A percentile compares a stretch with the other conserved stretches of the same genome.
phyloP scores from a whole-genome alignment of 2,888 invertebrate species.

The Frankliniella intonsa region DNA sequence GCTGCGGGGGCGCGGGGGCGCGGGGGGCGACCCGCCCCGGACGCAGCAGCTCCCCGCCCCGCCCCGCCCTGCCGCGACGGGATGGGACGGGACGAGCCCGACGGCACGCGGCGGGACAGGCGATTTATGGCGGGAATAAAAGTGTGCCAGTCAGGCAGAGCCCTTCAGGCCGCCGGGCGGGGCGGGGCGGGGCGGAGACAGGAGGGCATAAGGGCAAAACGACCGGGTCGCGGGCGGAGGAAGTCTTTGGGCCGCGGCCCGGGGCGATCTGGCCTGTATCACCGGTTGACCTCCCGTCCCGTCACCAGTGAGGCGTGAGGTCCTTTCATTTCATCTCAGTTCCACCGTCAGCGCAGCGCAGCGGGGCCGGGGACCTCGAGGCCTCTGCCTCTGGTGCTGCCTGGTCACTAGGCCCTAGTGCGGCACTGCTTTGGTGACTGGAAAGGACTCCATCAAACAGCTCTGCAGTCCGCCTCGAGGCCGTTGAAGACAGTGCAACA shows the following conservation, averaged over 20 bases:
- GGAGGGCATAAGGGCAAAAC: not conserved
- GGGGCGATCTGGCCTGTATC: too few relatives aligned
- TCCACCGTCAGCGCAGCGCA: not conserved
- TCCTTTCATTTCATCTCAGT: too few relatives aligned
- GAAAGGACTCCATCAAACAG: too few relatives aligned
- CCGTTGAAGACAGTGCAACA: too few relatives aligned
- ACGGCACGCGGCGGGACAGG: slow-evolving; percentile 9
- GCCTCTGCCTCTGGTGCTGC: too few relatives aligned
- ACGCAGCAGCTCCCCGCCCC: not conserved
- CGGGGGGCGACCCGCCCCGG: not conserved
- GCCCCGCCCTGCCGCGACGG: not conserved
- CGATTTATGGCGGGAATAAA: slow-evolving; percentile 18
- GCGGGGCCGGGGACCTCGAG: not conserved
- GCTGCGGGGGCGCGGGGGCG: not conserved
- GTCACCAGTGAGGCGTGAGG: too few relatives aligned
- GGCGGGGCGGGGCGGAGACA: not conserved
- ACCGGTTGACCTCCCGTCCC: too few relatives aligned
- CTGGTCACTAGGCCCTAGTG: too few relatives aligned
- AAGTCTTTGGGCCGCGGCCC: too few relatives aligned
- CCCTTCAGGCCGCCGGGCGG: too few relatives aligned
- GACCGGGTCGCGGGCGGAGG: not conserved
- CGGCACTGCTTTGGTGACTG: too few relatives aligned
- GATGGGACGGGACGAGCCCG: not conserved
- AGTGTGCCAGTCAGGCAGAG: slow-evolving; percentile 5
- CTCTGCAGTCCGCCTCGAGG: too few relatives aligned